These are phyloP conservation scores for Oreochromis grahami DNA, from an alignment of 2,797 vertebrate species.

Conservation along the genomic window DNA sequence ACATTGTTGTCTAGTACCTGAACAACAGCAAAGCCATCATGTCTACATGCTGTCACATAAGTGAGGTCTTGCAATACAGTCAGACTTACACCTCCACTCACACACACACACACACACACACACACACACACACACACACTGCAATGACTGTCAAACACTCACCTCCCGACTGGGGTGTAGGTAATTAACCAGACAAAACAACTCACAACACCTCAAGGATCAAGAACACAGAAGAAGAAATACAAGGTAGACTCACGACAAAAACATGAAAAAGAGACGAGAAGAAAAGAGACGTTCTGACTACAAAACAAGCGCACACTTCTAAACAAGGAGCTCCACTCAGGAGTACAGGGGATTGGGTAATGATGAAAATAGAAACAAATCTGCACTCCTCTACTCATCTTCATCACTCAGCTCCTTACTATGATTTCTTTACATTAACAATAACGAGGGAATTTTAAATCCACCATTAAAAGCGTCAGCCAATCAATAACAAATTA, in stretches of 20 bases:
- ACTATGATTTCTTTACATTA: constrained; percentile 20
- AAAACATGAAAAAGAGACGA: constrained; percentile 36
- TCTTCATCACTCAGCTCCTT: neutral
- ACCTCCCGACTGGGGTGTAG: constrained; percentile 56
- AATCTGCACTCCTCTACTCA: constrained; percentile 24
- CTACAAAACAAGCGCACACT: constrained; percentile 41
- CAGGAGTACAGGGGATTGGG: constrained; percentile 24
- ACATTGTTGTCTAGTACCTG: constrained; percentile 46
- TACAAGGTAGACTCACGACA: constrained; percentile 44
- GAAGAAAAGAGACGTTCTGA: constrained; percentile 26
- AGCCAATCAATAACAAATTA: neutral
- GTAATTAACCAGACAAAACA: constrained; percentile 78
- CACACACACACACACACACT: neutral
- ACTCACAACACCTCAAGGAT: constrained; percentile 65
- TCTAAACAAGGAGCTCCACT: constrained; percentile 53
- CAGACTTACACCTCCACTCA: constrained; percentile 21
- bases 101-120: neutral
- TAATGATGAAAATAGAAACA: constrained; percentile 58
- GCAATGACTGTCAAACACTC: constrained; percentile 66
- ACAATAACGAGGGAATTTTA: neutral
- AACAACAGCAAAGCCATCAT: constrained; percentile 57
- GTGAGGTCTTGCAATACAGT: constrained; percentile 56
- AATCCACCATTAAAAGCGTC: too few relatives aligned
- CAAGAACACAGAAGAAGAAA: constrained; percentile 48
- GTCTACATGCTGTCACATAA: constrained; percentile 70